Evolutionary conservation across 2,888 invertebrate species (phyloP).

Genomic region (Cylindroiulus punctatus): DNA sequence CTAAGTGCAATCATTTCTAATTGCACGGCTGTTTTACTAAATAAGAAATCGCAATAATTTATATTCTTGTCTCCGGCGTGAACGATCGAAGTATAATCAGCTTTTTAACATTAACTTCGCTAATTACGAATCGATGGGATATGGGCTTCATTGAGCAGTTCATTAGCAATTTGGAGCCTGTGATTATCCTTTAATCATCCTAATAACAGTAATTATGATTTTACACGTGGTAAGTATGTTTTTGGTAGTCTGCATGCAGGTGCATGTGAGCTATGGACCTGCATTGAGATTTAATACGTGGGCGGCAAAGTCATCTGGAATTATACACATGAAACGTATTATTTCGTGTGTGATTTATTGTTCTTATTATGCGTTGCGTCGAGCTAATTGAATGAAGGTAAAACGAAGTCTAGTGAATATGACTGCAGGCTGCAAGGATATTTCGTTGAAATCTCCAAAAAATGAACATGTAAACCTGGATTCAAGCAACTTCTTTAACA

Average conservation of each 20-base stretch:
- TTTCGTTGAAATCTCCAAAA: no score
- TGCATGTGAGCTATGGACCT: background rate
- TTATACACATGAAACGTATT: background rate
- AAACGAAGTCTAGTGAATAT: background rate
- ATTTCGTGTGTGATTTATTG: background rate
- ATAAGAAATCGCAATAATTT: conserved; percentile 31
- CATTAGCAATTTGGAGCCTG: background rate
- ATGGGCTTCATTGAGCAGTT: background rate
- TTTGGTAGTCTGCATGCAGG: background rate
- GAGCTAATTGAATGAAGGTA: background rate
- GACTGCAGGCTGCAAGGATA: no score
- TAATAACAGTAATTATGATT: background rate
- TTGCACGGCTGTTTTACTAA: background rate
- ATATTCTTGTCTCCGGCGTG: background rate
- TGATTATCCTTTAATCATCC: background rate
- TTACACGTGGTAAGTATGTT: background rate
- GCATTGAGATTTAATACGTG: background rate
- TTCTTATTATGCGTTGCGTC: background rate
- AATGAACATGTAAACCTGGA: no score
- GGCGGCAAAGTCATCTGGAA: background rate
- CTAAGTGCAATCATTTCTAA: background rate
- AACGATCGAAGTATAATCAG: background rate
- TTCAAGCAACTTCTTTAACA: no score
- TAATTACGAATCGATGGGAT: conserved; percentile 15
- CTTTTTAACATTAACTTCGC: background rate